phyloP scores from a whole-genome alignment of 2,113 vertebrate genomes.

The Microcebus ravelobensis region DNA sequence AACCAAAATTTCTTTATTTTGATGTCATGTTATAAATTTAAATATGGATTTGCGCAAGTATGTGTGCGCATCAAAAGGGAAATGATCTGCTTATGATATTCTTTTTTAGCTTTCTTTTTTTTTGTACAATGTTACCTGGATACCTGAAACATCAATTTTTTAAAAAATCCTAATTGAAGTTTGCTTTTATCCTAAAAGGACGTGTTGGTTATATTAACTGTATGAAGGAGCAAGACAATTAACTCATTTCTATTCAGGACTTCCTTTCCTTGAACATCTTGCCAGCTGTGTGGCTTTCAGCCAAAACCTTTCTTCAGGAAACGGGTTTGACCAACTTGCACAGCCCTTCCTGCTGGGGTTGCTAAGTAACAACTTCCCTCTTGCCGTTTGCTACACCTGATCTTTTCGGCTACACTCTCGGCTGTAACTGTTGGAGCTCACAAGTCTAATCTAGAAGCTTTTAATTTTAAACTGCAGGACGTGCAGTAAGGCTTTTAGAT shows the following conservation, averaged over 20 bases:
- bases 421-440: slow-evolving; percentile 64
- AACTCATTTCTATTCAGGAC: slow-evolving; percentile 69
- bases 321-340: slow-evolving; percentile 76
- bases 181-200: slow-evolving; percentile 50
- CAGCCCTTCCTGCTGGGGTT: slow-evolving; percentile 76
- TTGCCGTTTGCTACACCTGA: slow-evolving; percentile 33
- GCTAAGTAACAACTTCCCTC: slow-evolving; percentile 81
- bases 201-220: slow-evolving; percentile 58
- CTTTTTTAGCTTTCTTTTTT: not conserved
- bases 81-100: not conserved
- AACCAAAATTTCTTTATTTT: not conserved
- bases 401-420: slow-evolving; percentile 51
- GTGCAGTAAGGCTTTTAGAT: slow-evolving; percentile 74
- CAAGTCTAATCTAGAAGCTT: slow-evolving; percentile 64
- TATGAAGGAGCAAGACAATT: slow-evolving; percentile 73
- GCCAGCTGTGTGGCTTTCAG: slow-evolving; percentile 75
- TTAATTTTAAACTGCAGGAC: slow-evolving; percentile 84
- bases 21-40: not conserved
- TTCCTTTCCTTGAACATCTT: slow-evolving; percentile 45
- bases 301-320: slow-evolving; percentile 64
- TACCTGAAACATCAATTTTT: not conserved
- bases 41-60: not conserved
- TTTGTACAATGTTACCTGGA: not conserved
- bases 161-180: not conserved
- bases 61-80: not conserved